Conservation (phyloP, 92 coral and sea anemone genomes). For the Actinostola sp. region DNA sequence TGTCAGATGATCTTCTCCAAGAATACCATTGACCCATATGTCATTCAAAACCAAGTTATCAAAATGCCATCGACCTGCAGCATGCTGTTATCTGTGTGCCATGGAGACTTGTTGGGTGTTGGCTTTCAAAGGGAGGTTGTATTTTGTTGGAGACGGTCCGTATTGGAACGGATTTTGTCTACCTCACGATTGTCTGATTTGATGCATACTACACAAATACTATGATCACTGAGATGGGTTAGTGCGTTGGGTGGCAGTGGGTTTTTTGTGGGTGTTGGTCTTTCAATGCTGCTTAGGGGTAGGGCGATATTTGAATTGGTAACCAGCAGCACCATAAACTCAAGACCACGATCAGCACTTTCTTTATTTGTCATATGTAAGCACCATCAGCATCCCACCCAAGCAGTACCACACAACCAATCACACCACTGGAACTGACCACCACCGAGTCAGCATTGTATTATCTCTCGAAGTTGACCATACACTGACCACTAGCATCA, state of each 20-base stretch:
- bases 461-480: too few relatives aligned
- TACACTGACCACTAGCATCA: too few relatives aligned
- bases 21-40: constrained; percentile 7
- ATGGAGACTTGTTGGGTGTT: constrained; percentile 74
- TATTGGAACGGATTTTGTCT: constrained; percentile 62
- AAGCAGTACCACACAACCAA: too few relatives aligned
- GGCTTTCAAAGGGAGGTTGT: constrained; percentile 58
- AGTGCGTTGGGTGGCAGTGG: constrained; percentile 74
- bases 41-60: constrained; percentile 18
- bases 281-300: constrained; percentile 78
- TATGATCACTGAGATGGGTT: constrained; percentile 52
- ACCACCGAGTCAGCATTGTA: too few relatives aligned
- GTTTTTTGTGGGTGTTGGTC: constrained; percentile 73
- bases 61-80: constrained; percentile 56
- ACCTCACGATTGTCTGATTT: constrained; percentile 26
- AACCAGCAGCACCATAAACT: too few relatives aligned
- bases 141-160: background rate
- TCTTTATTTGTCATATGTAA: too few relatives aligned
- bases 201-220: constrained; percentile 57
- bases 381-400: too few relatives aligned
- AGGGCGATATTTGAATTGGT: background rate
- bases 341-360: too few relatives aligned
- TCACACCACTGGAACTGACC: too few relatives aligned
- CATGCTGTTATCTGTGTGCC: constrained; percentile 81
- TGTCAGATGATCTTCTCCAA: constrained; percentile 53